Evolutionary conservation across 1,140 invertebrate genomes (phyloP), one percentile per base, ranked within the genome.

Genomic region (Pemphigus obesinymphae): DNA sequence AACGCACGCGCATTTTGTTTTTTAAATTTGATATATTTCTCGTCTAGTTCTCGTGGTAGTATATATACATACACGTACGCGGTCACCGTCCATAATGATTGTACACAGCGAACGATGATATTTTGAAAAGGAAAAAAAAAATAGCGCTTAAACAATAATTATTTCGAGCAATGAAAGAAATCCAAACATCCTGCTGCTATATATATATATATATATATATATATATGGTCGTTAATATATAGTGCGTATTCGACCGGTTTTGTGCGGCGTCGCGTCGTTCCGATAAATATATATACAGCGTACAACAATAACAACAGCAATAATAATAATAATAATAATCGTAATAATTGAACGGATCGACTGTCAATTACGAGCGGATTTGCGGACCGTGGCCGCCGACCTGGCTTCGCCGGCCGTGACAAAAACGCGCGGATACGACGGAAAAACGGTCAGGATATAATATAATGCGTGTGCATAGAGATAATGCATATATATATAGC

Each of bases 91-190:
- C 45, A 26, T 23, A 5, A n/a, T n/a, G n/a, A n/a, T n/a, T n/a
- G n/a, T n/a, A n/a, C n/a, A n/a, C n/a, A 17, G 13, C 15, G 31
- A 8, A 29, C 43, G n/a, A 29, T 48, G 20, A 55, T 31, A 48
- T 48, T 73, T 72, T 29, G 17, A 43, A 73, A 13, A 26, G 15
- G 48, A 13, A n/a, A 50, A 20, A 43, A 73, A 73, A 15, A 26
- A 63, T 8, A 23, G 26, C 29, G 53, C 50, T 31, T 23, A 75
- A n/a, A n/a, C 23, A 29, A 75, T n/a, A 75, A 75, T 75, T 37
- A 75, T 75, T 53, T 75, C 43, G 48, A 50, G 72, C 45, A 75
- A 75, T 75, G 72, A 75, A 75, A 75, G 72, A 75, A 34, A 75
- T 75, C 72, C 37, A 75, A 75, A 75, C 72, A 34, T 75, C 72